Conservation (phyloP, 2,888 invertebrate genomes). For the Philopedon plagiatum region DNA sequence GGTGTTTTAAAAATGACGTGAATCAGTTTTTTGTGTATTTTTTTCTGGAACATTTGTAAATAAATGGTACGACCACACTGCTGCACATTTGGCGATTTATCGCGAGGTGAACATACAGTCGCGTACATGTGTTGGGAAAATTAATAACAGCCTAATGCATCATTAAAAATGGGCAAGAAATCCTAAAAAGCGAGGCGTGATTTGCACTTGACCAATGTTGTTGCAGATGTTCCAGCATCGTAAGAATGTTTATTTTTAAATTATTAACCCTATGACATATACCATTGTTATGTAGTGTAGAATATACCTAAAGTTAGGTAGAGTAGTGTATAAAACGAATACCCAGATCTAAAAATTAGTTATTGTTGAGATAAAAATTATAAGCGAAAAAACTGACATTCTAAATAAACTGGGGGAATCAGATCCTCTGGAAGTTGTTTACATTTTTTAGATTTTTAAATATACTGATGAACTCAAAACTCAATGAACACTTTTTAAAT, state of each 20-base stretch:
- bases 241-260: constrained; percentile 10
- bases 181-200: no score
- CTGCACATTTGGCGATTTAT: no score
- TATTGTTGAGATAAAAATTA: constrained; percentile 23
- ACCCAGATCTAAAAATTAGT: constrained; percentile 10
- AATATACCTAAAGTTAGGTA: constrained; percentile 16
- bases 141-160: no score
- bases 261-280: constrained; percentile 11
- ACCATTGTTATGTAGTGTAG: constrained; percentile 38
- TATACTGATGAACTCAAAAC: no score
- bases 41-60: constrained; percentile 11
- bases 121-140: no score
- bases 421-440: neutral
- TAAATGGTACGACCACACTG: neutral
- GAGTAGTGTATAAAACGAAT: neutral
- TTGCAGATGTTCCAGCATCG: neutral
- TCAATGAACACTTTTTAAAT: neutral
- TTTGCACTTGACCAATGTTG: no score
- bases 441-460: constrained; percentile 23
- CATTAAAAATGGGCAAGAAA: no score
- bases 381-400: constrained; percentile 8
- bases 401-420: constrained; percentile 6
- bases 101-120: no score
- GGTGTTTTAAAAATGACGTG: constrained; percentile 5
- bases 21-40: neutral